phyloP scores from a whole-genome alignment of 2,113 vertebrate genomes.

The Atractosteus spatula region DNA sequence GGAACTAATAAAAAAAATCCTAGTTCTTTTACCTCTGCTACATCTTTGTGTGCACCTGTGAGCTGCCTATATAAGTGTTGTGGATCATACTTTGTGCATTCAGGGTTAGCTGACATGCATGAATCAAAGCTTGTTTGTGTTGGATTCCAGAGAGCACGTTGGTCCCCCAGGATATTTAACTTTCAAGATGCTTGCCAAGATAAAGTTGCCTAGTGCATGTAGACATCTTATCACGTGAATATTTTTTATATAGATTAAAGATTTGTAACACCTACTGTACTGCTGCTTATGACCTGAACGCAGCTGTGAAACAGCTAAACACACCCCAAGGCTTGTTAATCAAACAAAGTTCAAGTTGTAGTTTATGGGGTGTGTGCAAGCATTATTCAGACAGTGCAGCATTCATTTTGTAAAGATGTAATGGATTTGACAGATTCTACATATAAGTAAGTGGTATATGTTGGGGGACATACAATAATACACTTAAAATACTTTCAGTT shows the following conservation, averaged over 20 bases:
- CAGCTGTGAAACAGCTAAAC: background rate
- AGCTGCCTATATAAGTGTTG: too few species aligned
- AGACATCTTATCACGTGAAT: slow-evolving; percentile 10
- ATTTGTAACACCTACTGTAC: too few species aligned
- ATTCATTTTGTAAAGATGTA: too few species aligned
- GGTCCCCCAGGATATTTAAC: slow-evolving; percentile 61
- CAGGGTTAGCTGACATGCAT: slow-evolving; percentile 48
- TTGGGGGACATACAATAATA: too few species aligned
- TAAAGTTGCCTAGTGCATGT: slow-evolving; percentile 37
- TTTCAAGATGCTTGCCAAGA: slow-evolving; percentile 55
- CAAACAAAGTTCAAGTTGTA: background rate
- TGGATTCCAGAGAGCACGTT: slow-evolving; percentile 50
- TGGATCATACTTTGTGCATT: slow-evolving; percentile 54
- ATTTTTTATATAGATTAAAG: background rate
- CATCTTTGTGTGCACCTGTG: too few species aligned
- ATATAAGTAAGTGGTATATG: too few species aligned
- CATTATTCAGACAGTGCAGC: too few species aligned
- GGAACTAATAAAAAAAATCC: too few species aligned
- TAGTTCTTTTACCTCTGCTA: too few species aligned
- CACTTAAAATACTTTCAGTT: too few species aligned
- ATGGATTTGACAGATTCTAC: too few species aligned
- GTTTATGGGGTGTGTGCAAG: too few species aligned
- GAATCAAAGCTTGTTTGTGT: slow-evolving; percentile 57
- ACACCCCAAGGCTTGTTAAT: background rate
- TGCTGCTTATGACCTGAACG: background rate